These are phyloP conservation scores for Strigamia maritima DNA, from an alignment of 2,888 invertebrate species.

Conservation along the genomic window DNA sequence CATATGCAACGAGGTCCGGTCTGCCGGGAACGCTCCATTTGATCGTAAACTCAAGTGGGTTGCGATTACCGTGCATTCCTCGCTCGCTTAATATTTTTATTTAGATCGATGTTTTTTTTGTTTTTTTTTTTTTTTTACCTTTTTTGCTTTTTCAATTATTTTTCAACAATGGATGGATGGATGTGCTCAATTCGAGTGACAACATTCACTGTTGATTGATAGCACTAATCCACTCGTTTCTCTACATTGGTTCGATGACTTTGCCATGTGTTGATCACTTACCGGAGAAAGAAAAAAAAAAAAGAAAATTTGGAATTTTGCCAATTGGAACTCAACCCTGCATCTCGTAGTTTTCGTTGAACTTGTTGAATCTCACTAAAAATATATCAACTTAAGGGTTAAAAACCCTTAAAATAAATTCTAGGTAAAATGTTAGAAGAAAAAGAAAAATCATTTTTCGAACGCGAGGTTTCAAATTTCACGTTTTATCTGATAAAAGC, in stretches of 20 bases:
- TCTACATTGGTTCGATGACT: not conserved
- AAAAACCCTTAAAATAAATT: not conserved
- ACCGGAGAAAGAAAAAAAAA: not conserved
- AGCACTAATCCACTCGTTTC: not conserved
- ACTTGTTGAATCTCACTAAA: not conserved
- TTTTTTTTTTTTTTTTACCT: too few relatives aligned
- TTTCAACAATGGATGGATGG: not conserved
- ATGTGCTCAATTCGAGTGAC: not conserved
- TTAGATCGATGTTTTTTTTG: too few relatives aligned
- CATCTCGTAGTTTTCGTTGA: not conserved
- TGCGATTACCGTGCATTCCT: too few relatives aligned
- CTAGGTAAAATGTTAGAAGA: not conserved
- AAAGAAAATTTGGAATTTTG: not conserved
- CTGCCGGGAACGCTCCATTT: too few relatives aligned
- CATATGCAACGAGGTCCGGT: too few relatives aligned
- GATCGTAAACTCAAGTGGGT: too few relatives aligned
- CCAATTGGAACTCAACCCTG: not conserved
- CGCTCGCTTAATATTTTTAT: too few relatives aligned
- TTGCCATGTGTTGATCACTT: slow-evolving; percentile 12
- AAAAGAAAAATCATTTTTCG: not conserved
- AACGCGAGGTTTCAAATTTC: not conserved
- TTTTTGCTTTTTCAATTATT: too few relatives aligned
- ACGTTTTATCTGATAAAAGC: not conserved
- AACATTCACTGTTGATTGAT: not conserved
- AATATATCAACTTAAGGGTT: not conserved